Evolutionary conservation across 1,140 invertebrate species (phyloP).

Genomic region (Drepana arcuata): DNA sequence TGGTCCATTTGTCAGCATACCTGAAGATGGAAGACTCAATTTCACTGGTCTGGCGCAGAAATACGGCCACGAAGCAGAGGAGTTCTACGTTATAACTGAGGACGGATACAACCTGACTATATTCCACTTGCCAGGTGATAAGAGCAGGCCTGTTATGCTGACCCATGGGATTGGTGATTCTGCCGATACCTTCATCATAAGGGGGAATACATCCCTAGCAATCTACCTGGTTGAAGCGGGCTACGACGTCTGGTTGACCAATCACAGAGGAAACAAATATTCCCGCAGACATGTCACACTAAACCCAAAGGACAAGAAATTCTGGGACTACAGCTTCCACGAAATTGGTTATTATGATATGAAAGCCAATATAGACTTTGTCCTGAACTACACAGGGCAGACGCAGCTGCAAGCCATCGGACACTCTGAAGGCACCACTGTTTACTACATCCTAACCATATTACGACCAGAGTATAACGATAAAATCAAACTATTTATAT

Average conservation of each 20-base stretch:
- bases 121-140: constrained; percentile 70
- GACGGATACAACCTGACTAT: constrained; percentile 79
- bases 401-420: constrained; percentile 73
- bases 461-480: constrained; percentile 67
- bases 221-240: constrained; percentile 32
- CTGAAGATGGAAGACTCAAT: constrained; percentile 6
- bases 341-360: constrained; percentile 75
- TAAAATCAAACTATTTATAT: constrained; percentile 35
- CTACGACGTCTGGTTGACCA: constrained; percentile 81
- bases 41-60: constrained; percentile 33
- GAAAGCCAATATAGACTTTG: constrained; percentile 72
- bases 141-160: constrained; percentile 68
- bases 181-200: constrained; percentile 75
- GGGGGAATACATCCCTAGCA: constrained; percentile 63
- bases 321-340: constrained; percentile 76
- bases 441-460: constrained; percentile 56
- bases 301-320: constrained; percentile 44
- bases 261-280: constrained; percentile 78
- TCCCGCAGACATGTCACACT: constrained; percentile 67
- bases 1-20: too few species aligned
- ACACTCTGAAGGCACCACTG: constrained; percentile 79
- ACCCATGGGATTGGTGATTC: constrained; percentile 80
- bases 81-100: constrained; percentile 63
- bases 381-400: constrained; percentile 62
- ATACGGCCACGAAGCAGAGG: constrained; percentile 69